Conservation (phyloP, 2,888 invertebrate species). For the Tipula vernalis region DNA sequence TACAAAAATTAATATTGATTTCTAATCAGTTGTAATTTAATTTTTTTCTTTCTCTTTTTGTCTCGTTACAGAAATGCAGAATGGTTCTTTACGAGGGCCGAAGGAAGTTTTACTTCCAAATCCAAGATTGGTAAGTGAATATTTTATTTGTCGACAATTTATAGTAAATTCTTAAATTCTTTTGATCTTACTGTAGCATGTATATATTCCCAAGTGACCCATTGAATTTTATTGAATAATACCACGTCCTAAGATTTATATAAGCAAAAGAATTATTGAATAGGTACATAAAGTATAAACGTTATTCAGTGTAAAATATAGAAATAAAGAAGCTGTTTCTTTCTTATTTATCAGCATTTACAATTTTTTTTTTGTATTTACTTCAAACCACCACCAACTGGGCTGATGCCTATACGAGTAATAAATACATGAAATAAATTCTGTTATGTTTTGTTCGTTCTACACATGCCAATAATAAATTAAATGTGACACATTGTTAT, state of each 20-base stretch:
- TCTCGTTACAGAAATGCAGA: slow-evolving; percentile 27
- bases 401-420: neutral
- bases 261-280: neutral
- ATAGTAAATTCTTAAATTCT: neutral
- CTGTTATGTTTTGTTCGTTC: neutral
- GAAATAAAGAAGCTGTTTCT: neutral
- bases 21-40: neutral
- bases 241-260: neutral
- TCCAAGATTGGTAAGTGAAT: slow-evolving; percentile 24
- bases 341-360: neutral
- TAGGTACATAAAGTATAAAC: neutral
- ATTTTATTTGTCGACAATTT: neutral
- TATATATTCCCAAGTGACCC: neutral
- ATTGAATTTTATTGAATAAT: neutral
- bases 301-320: neutral
- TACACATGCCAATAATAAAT: neutral
- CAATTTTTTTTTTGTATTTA: neutral
- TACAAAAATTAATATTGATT: neutral
- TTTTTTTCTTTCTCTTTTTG: slow-evolving; percentile 9
- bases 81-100: slow-evolving; percentile 27
- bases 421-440: neutral
- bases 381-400: neutral
- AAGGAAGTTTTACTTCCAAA: slow-evolving; percentile 30
- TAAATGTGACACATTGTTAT: neutral
- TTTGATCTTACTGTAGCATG: neutral